Evolutionary conservation across 2,888 invertebrate genomes (phyloP), one percentile per base, ranked within the genome.

Genomic region (Nebria salina): DNA sequence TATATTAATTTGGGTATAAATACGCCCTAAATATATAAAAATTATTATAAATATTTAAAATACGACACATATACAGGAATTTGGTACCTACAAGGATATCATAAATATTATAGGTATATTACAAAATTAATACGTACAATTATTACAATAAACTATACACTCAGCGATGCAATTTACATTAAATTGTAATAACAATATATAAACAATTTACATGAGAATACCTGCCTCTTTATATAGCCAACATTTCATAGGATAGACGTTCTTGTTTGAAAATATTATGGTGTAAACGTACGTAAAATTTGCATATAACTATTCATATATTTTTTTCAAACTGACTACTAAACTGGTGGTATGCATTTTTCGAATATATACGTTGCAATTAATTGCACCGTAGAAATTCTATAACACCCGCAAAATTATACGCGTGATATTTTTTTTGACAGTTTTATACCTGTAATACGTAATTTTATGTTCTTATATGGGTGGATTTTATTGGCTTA

Each of bases 181-280:
- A 73, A 78, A 78, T 64, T 73, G 41, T 65, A 72, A 41, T 78
- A 78, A 78, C 73, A 78, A 78, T 78, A 78, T 78, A 72, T 78
- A 78, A 78, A 73, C 78, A 78, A 78, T 78, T 78, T 78, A 72
- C 78, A 78, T 78, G 72, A 73, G 64, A 78, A 78, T 73, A 76
- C 66, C 15, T 13, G 34, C 6, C 41, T 3, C 13, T 8, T 68
- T 15, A 68, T 15, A 54, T 54, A 54, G 54, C 54, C 54, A 70
- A 20, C 70, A 70, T 11, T 66, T 25, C 25, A 4, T 34, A 70
- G n/a, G 70, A 70, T 70, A 70, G 25, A 25, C 13, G 68, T 34
- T 70, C 34, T 34, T 20, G 25, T 68, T 68, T n/a, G 25, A 70
- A 70, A 70, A 26, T 70, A 70, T 70, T 11, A 70, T 25, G 25